Evolutionary conservation across 1,140 invertebrate species (phyloP), one percentile per base, ranked within the genome.

Genomic region (Leptopilina clavipes): DNA sequence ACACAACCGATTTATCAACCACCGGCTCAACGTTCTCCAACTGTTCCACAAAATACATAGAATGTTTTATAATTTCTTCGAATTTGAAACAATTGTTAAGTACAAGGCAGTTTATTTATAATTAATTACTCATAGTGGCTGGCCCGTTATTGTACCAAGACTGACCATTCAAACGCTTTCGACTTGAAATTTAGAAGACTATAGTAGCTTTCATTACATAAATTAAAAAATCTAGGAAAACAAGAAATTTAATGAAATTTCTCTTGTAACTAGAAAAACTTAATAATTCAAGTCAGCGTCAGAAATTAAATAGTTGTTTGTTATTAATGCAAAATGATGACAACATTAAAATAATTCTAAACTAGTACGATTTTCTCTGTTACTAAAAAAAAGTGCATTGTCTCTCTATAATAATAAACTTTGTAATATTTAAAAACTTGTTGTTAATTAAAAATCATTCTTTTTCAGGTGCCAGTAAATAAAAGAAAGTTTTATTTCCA

Each of bases 1-100:
- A 78, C 89, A 2, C 89, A 90, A 76, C 87, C 88, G 0, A 90
- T 90, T 74, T 90, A 90, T 74, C 89, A 90, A 73, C 89, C 89
- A 56, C 89, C 89, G 6, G 88, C 88, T 54, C 88, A 90, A 78
- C 86, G 89, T 52, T 80, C 78, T 43, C 72, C 79, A 1, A 76
- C 76, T 71, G 70, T 73, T 72, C 48, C 77, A 14, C 72, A 79
- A 17, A 73, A 79, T 31, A 48, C 77, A 31, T 65, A 65, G 59
- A 31, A 22, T 65, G 1, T 37, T 31, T 52, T n/a, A 71, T 74
- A 70, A 78, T 71, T 59, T 7, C 71, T 74, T 72, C 43, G 19
- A 71, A 7, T 73, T 18, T 1, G 70, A 70, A 22, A 74, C 43
- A 45, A 73, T 48, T 71, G 37, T 56, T 14, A 1, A 48, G 31